Conservation (phyloP, 2,113 vertebrate genomes). For the Ictidomys tridecemlineatus region DNA sequence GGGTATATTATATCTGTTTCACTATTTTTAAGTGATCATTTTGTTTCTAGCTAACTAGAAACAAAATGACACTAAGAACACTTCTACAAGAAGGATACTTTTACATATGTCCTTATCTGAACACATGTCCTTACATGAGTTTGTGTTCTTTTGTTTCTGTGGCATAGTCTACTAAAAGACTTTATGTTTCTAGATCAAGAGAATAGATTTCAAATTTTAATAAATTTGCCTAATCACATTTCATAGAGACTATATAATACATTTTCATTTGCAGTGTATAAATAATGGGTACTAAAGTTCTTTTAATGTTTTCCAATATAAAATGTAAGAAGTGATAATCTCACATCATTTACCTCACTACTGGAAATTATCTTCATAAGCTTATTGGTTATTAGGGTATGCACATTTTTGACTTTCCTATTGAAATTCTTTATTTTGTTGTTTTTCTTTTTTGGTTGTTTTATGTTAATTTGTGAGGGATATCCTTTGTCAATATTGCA, state of each 20-base stretch:
- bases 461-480: background rate
- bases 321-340: background rate
- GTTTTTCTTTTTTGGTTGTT: background rate
- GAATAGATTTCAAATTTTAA: slow-evolving; percentile 35
- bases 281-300: background rate
- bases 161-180: background rate
- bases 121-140: background rate
- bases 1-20: background rate
- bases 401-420: background rate
- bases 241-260: background rate
- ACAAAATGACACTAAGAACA: background rate
- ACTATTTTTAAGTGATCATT: background rate
- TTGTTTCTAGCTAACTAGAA: slow-evolving; percentile 35
- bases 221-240: background rate
- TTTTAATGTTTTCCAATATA: slow-evolving; percentile 21
- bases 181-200: slow-evolving; percentile 8
- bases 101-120: background rate
- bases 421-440: background rate
- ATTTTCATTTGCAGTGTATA: background rate
- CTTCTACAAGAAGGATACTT: background rate
- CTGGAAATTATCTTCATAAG: background rate
- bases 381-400: background rate
- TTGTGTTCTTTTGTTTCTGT: slow-evolving; percentile 25
- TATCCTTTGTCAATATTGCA: background rate
- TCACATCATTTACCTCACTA: background rate